These are phyloP conservation scores for Gavia stellata DNA, from an alignment of 2,113 vertebrate species.

Conservation along the genomic window DNA sequence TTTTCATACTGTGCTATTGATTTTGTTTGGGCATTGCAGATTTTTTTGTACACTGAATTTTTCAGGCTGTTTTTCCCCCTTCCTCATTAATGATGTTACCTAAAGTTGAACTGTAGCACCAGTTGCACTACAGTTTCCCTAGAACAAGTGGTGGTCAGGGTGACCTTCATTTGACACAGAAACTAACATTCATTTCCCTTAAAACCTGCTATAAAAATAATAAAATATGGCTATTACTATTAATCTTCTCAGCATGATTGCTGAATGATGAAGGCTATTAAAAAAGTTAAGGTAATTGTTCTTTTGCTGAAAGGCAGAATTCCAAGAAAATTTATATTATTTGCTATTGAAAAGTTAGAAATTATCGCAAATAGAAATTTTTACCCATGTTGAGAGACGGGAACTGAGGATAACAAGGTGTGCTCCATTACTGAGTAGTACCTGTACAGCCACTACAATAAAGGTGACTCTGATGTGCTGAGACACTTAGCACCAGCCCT, in stretches of 20 bases:
- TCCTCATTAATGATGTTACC: background rate
- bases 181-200: constrained; percentile 39
- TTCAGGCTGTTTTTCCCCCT: background rate
- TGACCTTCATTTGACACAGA: constrained; percentile 45
- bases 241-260: background rate
- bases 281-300: background rate
- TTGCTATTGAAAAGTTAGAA: background rate
- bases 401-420: background rate
- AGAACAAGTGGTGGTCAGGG: background rate
- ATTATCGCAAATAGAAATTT: background rate
- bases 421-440: background rate
- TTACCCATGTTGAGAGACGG: background rate
- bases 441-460: background rate
- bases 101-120: background rate
- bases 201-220: constrained; percentile 36
- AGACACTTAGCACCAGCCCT: background rate
- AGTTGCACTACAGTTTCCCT: background rate
- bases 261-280: background rate
- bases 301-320: background rate
- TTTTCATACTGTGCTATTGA: constrained; percentile 9
- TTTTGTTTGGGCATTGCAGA: background rate
- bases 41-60: background rate
- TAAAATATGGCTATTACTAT: background rate
- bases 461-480: background rate
- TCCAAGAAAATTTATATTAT: background rate